These are phyloP conservation scores for Apodemia duryi DNA, from an alignment of 2,888 invertebrate genomes.

Conservation along the genomic window DNA sequence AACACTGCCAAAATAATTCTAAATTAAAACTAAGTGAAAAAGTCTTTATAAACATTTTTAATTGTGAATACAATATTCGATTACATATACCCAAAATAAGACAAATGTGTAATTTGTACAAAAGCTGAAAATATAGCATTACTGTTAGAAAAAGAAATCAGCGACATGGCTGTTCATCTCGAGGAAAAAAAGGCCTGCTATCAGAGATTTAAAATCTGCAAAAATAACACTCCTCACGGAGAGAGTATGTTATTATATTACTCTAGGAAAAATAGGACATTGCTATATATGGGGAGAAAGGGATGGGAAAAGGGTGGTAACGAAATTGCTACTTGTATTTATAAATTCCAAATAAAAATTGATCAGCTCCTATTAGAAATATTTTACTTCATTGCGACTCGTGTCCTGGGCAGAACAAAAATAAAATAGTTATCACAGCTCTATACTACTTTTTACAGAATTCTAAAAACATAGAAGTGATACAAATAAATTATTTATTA, in stretches of 20 bases:
- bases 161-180: too few species aligned
- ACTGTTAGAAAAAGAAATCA: too few species aligned
- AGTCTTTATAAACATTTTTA: neutral
- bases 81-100: too few species aligned
- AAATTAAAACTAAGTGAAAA: neutral
- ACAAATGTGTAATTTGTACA: too few species aligned
- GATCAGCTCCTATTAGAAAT: neutral
- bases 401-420: neutral
- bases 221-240: neutral
- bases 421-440: neutral
- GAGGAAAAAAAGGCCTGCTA: too few species aligned
- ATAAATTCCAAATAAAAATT: too few species aligned
- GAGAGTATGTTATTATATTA: conserved; percentile 6
- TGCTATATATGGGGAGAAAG: neutral
- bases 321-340: neutral
- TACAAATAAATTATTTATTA: neutral
- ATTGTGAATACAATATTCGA: neutral
- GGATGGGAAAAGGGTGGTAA: neutral
- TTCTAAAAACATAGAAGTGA: neutral
- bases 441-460: neutral
- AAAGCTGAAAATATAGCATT: too few species aligned
- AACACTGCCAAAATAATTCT: neutral
- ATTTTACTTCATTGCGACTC: neutral
- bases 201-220: too few species aligned
- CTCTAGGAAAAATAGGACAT: neutral